phyloP scores from a whole-genome alignment of 2,113 vertebrate genomes.

The Ibidorhyncha struthersii region DNA sequence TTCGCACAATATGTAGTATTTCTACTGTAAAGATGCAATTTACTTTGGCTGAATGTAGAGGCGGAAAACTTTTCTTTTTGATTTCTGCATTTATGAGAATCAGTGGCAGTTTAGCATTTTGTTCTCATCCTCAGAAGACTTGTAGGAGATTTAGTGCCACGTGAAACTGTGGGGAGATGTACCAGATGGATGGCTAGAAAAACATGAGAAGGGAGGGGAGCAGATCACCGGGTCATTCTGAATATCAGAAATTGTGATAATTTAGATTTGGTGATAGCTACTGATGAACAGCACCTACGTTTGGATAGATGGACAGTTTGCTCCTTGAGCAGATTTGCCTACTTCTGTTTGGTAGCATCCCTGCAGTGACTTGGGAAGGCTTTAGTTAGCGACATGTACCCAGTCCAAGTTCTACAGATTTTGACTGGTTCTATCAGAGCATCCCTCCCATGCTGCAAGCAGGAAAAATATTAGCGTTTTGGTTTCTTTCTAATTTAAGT shows the following conservation, averaged over 20 bases:
- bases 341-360: background rate
- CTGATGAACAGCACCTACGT: rapidly evolving
- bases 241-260: background rate
- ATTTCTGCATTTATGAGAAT: background rate
- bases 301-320: background rate
- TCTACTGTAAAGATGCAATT: background rate
- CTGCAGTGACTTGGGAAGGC: background rate
- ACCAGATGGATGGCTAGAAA: background rate
- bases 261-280: background rate
- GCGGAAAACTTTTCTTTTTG: background rate
- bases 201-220: background rate
- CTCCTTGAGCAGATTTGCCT: background rate
- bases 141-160: background rate
- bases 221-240: background rate
- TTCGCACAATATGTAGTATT: background rate
- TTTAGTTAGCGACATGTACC: background rate
- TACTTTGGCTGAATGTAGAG: background rate
- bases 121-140: background rate
- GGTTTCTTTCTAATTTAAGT: slow-evolving; percentile 43
- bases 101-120: background rate
- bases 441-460: background rate
- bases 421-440: background rate
- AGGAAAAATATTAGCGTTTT: slow-evolving; percentile 35
- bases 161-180: background rate
- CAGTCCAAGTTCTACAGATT: background rate